Conservation (phyloP, 2,113 vertebrate species). For the Bufo gargarizans region DNA sequence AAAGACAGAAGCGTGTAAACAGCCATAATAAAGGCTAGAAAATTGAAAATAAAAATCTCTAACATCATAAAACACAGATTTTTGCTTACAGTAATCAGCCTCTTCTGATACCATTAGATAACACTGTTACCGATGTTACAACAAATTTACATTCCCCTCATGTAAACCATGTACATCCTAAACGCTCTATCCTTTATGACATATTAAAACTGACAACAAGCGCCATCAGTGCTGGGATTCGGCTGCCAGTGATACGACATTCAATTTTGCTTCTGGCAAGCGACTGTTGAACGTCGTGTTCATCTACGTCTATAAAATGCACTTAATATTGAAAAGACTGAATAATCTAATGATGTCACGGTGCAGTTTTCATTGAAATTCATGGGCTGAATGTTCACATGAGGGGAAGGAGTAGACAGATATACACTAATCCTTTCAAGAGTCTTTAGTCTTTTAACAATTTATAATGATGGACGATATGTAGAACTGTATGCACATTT, state of each 20-base stretch:
- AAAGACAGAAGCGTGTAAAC: no score
- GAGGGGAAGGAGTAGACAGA: neutral
- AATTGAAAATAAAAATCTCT: no score
- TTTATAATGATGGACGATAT: neutral
- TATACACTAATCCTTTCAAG: neutral
- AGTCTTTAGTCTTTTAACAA: neutral
- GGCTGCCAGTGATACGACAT: neutral
- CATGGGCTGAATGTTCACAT: neutral
- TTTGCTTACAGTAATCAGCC: neutral
- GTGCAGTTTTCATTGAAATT: neutral
- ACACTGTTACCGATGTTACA: neutral
- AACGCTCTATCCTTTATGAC: constrained; percentile 9
- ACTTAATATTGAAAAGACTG: constrained; percentile 4
- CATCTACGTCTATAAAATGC: neutral
- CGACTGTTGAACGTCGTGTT: neutral
- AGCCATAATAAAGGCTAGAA: no score
- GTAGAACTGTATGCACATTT: neutral
- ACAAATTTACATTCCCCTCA: neutral
- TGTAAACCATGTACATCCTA: constrained; percentile 1
- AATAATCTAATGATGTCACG: neutral
- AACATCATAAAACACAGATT: neutral
- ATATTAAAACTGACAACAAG: constrained; percentile 27
- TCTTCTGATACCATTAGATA: neutral
- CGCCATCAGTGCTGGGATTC: constrained; percentile 2
- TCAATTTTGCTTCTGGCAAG: constrained; percentile 9